Evolutionary conservation across 2,797 vertebrate genomes (phyloP).

Genomic region (Siniperca obscura): DNA sequence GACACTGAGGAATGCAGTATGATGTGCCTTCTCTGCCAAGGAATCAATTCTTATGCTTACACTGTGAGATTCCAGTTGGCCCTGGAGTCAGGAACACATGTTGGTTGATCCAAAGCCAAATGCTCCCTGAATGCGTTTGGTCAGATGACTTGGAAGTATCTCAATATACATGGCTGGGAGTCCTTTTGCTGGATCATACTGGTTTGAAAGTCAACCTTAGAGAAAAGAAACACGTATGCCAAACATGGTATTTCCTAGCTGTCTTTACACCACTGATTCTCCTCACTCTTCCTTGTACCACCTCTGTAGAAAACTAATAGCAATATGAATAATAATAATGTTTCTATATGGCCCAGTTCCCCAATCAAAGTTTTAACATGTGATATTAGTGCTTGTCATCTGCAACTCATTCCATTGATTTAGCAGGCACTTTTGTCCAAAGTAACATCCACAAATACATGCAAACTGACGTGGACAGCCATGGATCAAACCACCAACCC

Average conservation of each 20-base stretch:
- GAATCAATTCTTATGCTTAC: conserved; percentile 16
- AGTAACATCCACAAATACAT: not conserved
- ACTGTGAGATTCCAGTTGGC: conserved; percentile 11
- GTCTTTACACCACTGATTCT: not conserved
- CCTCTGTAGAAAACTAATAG: not conserved
- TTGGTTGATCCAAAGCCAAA: conserved; percentile 39
- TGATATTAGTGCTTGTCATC: not conserved
- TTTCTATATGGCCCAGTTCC: not conserved
- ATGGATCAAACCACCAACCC: not conserved
- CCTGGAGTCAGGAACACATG: conserved; percentile 26
- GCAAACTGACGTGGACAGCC: not conserved
- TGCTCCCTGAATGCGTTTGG: conserved; percentile 18
- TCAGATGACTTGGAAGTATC: conserved; percentile 18
- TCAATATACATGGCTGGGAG: not conserved
- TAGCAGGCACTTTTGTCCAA: not conserved
- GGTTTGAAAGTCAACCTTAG: conserved; percentile 8
- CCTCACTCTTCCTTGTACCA: not conserved
- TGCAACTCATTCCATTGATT: no score
- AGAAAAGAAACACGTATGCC: not conserved
- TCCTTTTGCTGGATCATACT: conserved; percentile 14
- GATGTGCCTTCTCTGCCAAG: conserved; percentile 29
- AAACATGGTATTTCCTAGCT: not conserved
- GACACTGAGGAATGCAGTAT: conserved; percentile 29
- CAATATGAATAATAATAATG: not conserved
- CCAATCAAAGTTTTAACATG: not conserved